Evolutionary conservation across 2,113 vertebrate species (phyloP).

Genomic region (Sphaerodactylus townsendi): DNA sequence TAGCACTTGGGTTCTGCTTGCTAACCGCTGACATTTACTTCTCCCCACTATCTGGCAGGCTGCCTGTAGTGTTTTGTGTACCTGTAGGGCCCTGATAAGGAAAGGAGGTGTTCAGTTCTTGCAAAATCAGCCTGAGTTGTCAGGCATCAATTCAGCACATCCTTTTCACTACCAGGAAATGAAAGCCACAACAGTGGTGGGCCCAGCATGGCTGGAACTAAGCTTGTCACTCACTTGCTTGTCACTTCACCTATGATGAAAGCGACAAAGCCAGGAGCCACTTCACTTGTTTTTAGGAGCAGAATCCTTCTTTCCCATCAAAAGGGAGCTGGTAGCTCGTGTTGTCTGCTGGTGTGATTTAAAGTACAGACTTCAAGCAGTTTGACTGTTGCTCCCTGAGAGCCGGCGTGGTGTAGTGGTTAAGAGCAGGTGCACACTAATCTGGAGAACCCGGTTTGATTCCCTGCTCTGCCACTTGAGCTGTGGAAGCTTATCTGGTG

Average conservation of each 20-base stretch:
- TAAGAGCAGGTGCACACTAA: no score
- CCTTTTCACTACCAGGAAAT: not conserved
- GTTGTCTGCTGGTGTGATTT: not conserved
- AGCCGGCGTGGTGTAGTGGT: no score
- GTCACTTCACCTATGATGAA: not conserved
- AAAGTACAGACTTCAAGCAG: not conserved
- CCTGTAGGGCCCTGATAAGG: not conserved
- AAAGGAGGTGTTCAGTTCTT: not conserved
- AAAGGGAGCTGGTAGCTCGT: not conserved
- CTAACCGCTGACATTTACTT: constrained; percentile 5
- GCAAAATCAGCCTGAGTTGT: not conserved
- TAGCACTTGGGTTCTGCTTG: not conserved
- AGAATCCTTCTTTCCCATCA: not conserved
- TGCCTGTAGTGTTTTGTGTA: not conserved
- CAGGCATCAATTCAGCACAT: not conserved
- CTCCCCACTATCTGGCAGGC: not conserved
- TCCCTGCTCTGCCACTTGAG: no score
- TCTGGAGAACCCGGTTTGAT: no score
- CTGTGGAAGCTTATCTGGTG: no score
- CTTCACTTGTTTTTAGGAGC: not conserved
- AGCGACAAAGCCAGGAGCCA: not conserved
- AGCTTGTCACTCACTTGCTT: no score
- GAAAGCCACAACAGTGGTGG: not conserved
- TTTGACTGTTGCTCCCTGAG: not conserved
- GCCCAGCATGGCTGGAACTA: not conserved